phyloP scores from a whole-genome alignment of 2,888 invertebrate species.

The Nephrotoma appendiculata region DNA sequence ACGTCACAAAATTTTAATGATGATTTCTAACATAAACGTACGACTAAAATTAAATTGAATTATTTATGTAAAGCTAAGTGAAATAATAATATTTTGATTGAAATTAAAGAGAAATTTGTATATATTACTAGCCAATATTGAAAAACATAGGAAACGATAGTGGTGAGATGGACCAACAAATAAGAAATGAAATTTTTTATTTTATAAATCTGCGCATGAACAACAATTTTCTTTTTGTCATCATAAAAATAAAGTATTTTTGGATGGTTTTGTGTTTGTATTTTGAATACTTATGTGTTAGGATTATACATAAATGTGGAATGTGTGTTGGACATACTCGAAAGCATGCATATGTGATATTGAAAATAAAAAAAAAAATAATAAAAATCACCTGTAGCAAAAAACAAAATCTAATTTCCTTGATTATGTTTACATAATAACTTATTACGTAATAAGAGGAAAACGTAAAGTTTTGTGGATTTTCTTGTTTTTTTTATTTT shows the following conservation, averaged over 20 bases:
- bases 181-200: neutral
- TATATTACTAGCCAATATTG: neutral
- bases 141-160: neutral
- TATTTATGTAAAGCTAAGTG: neutral
- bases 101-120: neutral
- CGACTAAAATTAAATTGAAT: neutral
- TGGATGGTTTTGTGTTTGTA: neutral
- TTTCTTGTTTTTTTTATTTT: neutral
- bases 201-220: neutral
- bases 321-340: neutral
- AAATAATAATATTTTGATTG: neutral
- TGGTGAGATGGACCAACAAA: neutral
- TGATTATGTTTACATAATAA: neutral
- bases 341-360: neutral
- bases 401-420: neutral
- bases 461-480: neutral
- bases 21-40: neutral
- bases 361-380: neutral
- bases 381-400: neutral
- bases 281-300: neutral
- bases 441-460: neutral
- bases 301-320: neutral
- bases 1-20: neutral
- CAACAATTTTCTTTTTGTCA: neutral
- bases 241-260: neutral